Evolutionary conservation across 2,113 vertebrate species (phyloP), one percentile per base, ranked within the genome.

Genomic region (Nematolebias whitei): DNA sequence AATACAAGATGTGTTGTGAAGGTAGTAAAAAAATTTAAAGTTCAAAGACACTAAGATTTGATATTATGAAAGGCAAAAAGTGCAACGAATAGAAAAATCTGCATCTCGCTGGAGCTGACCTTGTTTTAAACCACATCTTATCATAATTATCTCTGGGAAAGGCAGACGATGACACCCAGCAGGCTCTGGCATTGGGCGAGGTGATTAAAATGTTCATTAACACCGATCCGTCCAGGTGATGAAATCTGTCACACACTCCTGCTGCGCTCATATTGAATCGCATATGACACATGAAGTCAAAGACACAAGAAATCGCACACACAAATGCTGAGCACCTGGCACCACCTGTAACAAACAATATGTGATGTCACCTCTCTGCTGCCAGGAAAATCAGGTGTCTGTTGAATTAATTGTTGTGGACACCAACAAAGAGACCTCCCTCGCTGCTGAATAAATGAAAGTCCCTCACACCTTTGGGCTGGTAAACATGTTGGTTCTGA

Each of bases 181-280:
- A 63, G 75, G 81, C 62, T 57, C 74, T 80, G 84, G 84, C 82
- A 54, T 38, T 50, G 49, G 2, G 65, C 12, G n/a, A 56, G 73
- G 72, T 83, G 85, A 91, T 91, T 90, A 90, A 89, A 92, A 88
- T 85, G 74, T 89, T 90, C 75, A 88, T 90, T 88, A 90, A 84
- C 87, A 74, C 78, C 0, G 57, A 63, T 61, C 62, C 2, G 54
- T 73, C 68, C 79, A 87, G 83, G 87, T 89, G 87, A 86, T 67
- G 81, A 80, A 78, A 85, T 88, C 66, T 65, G 74, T 74, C 74
- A 53, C 74, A 6, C 78, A 50, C 81, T 77, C 80, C 76, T 65
- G 75, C 80, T 60, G 81, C 2, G 74, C 15, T 24, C 83, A 68
- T 74, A 71, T 68, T 73, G 76, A 63, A 22, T 40, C 22, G 47